These are phyloP conservation scores for Eupithecia dodoneata DNA, from an alignment of 2,888 invertebrate species.

Conservation along the genomic window DNA sequence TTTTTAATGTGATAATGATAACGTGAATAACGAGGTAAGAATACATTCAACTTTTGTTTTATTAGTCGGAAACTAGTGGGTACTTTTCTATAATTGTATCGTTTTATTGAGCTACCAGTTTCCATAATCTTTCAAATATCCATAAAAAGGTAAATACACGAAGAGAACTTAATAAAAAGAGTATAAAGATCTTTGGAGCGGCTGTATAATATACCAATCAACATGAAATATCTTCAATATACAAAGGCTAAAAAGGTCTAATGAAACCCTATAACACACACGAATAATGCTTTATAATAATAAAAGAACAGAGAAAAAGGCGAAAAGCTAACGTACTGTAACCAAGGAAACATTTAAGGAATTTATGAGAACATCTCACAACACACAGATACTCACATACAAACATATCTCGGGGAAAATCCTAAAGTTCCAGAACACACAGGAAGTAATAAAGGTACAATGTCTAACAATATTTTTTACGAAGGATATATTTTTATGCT, in stretches of 20 bases:
- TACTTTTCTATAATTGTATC: slow-evolving; percentile 26
- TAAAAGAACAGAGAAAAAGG: slow-evolving; percentile 44
- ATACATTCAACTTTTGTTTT: neutral
- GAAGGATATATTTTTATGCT: slow-evolving; percentile 42
- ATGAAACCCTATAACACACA: slow-evolving; percentile 44
- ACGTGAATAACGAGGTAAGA: slow-evolving; percentile 30
- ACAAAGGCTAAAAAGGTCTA: slow-evolving; percentile 39
- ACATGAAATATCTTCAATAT: slow-evolving; percentile 29
- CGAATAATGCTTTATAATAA: slow-evolving; percentile 43
- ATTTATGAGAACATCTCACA: slow-evolving; percentile 46
- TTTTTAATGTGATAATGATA: slow-evolving; percentile 27
- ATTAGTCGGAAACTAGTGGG: neutral
- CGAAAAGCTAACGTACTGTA: slow-evolving; percentile 45
- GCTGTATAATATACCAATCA: slow-evolving; percentile 19
- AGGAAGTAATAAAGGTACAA: slow-evolving; percentile 48
- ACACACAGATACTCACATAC: slow-evolving; percentile 33
- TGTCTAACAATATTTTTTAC: slow-evolving; percentile 47
- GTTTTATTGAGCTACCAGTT: slow-evolving; percentile 4
- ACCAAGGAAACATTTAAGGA: slow-evolving; percentile 48
- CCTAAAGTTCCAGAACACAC: slow-evolving; percentile 43
- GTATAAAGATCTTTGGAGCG: neutral
- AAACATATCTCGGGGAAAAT: slow-evolving; percentile 40
- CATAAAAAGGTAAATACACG: neutral
- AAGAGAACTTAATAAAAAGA: neutral
- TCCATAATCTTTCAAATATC: neutral